Conservation (phyloP, 2,113 vertebrate species). For the Cryptomyrus ogoouensis region DNA sequence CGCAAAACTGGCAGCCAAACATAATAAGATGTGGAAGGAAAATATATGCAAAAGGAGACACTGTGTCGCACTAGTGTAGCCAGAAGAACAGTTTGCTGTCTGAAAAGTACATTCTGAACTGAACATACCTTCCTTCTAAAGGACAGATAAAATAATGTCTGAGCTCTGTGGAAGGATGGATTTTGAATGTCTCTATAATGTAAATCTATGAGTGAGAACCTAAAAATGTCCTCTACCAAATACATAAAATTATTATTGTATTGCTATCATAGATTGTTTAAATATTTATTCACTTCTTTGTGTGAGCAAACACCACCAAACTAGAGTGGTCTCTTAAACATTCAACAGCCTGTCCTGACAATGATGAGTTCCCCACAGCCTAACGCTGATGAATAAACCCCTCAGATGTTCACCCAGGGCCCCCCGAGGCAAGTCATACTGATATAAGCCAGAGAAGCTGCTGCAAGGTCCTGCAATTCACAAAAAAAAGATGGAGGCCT, state of each 20-base stretch:
- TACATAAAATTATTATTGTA: neutral
- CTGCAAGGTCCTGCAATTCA: neutral
- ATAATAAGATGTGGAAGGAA: neutral
- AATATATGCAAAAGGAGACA: neutral
- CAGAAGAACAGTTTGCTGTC: neutral
- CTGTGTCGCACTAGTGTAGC: neutral
- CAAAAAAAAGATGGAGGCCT: neutral
- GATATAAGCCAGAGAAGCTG: neutral
- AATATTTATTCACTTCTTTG: neutral
- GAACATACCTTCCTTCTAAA: neutral
- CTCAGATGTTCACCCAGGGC: neutral
- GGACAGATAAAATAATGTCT: neutral
- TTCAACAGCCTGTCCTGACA: neutral
- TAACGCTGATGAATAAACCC: neutral
- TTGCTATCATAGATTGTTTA: neutral
- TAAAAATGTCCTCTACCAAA: neutral
- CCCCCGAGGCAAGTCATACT: neutral
- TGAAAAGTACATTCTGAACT: slow-evolving; percentile 4
- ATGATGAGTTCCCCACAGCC: neutral
- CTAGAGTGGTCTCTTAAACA: neutral
- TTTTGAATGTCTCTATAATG: neutral
- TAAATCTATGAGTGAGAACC: neutral
- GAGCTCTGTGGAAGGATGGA: too few species aligned
- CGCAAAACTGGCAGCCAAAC: neutral
- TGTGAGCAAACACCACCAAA: neutral